Evolutionary conservation across 2,113 vertebrate genomes (phyloP).

Genomic region (Todiramphus chloris): DNA sequence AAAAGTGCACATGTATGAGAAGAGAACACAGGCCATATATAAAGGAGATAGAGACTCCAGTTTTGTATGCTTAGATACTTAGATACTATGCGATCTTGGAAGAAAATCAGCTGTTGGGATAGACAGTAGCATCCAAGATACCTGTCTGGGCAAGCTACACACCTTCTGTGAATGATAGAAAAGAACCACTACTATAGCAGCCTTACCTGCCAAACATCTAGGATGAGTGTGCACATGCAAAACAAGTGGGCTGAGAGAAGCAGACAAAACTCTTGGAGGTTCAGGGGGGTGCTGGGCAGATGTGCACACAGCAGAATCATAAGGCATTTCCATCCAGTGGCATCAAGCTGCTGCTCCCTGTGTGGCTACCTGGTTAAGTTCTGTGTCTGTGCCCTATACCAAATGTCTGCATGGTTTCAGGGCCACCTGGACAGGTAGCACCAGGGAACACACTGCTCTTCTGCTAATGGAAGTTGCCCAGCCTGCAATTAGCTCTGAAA

Average conservation of each 20-base stretch:
- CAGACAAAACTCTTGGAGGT: neutral
- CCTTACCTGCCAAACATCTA: neutral
- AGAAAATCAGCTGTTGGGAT: neutral
- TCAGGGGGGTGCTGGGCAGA: rapidly evolving
- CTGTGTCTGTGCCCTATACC: neutral
- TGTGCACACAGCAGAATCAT: neutral
- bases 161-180: neutral
- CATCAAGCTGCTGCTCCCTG: rapidly evolving
- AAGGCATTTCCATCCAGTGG: rapidly evolving
- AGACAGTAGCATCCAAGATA: neutral
- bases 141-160: neutral
- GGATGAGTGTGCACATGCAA: rapidly evolving
- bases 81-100: neutral
- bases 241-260: neutral
- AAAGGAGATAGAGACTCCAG: neutral
- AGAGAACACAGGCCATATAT: neutral
- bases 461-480: neutral
- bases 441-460: rapidly evolving
- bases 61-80: neutral
- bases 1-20: neutral
- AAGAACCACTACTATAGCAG: neutral
- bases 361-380: neutral
- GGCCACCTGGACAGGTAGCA: neutral
- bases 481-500: neutral
- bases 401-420: rapidly evolving